Percentiles rank a stretch among this genome's conserved stretches.
These are phyloP conservation scores for Orbicella faveolata DNA, from an alignment of 64 coral and sea anemone species.

Conservation along the genomic window DNA sequence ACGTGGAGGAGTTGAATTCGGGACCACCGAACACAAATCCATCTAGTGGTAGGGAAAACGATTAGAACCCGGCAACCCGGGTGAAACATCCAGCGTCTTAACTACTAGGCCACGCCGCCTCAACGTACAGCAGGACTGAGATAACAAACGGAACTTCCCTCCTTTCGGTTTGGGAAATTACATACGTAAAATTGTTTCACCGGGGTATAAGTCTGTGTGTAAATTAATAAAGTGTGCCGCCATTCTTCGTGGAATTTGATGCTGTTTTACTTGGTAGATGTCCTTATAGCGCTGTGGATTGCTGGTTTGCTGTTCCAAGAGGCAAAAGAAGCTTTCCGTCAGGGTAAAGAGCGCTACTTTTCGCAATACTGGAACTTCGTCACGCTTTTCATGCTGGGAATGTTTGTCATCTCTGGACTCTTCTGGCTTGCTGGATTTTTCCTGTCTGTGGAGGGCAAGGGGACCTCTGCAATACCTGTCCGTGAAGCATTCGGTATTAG, in stretches of 20 bases:
- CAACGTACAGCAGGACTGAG: no score
- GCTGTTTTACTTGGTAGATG: conserved; percentile 41
- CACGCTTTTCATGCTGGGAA: conserved; percentile 62
- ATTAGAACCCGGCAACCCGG: no score
- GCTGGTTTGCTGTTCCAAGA: conserved; percentile 68
- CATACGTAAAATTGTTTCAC: no score
- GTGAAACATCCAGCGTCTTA: no score
- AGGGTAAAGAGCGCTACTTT: conserved; percentile 77
- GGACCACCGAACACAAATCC: no score
- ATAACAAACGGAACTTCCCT: no score
- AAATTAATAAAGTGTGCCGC: background rate
- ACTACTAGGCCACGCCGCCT: no score
- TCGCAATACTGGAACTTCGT: conserved; percentile 81
- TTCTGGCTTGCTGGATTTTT: conserved; percentile 69
- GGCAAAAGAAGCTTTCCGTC: conserved; percentile 60
- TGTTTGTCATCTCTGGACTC: conserved; percentile 64
- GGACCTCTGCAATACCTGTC: conserved; percentile 16
- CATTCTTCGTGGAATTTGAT: background rate
- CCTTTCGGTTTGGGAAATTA: no score
- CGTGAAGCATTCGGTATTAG: background rate
- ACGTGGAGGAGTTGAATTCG: no score
- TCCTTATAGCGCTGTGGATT: conserved; percentile 70
- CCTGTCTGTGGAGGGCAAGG: background rate
- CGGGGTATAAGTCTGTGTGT: background rate
- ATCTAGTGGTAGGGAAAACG: no score